Evolutionary conservation across 2,888 invertebrate species (phyloP).

Genomic region (Lydus trimaculatus): DNA sequence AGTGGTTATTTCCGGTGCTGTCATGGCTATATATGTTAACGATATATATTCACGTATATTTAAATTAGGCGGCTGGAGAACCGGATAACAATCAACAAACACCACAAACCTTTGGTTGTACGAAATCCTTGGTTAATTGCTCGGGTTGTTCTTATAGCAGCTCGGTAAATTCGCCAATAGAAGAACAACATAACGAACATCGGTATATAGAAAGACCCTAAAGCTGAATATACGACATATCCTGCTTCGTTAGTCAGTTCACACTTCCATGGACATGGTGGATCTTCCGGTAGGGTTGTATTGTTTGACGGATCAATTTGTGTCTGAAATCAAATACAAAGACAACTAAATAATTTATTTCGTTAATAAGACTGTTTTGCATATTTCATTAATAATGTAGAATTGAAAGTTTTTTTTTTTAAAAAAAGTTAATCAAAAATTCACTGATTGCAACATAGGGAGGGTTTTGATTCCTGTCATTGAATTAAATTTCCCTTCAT

Average conservation of each 20-base stretch:
- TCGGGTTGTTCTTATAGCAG: slow-evolving; percentile 90
- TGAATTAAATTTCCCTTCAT: not conserved
- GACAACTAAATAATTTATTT: slow-evolving; percentile 15
- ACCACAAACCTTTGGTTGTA: slow-evolving; percentile 75
- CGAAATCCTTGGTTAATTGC: slow-evolving; percentile 92
- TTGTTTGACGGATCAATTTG: slow-evolving; percentile 40
- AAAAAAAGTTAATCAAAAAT: not conserved
- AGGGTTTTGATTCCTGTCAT: not conserved
- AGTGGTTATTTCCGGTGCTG: not conserved
- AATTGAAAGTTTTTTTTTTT: too few relatives aligned
- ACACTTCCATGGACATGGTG: slow-evolving; percentile 84
- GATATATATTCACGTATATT: not conserved
- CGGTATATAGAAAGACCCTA: slow-evolving; percentile 98
- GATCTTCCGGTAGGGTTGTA: slow-evolving; percentile 58
- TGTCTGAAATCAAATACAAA: slow-evolving; percentile 38
- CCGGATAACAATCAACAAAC: not conserved
- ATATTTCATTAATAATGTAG: too few relatives aligned
- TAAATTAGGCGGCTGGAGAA: not conserved
- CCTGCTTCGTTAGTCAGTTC: slow-evolving; percentile 93
- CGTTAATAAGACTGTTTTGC: not conserved
- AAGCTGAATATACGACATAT: slow-evolving; percentile 95
- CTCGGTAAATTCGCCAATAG: slow-evolving; percentile 96
- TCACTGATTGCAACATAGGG: not conserved
- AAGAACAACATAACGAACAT: slow-evolving; percentile 99
- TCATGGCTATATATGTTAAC: not conserved